Conservation (phyloP, 2,888 invertebrate species). For the Caenorhabditis becei region DNA sequence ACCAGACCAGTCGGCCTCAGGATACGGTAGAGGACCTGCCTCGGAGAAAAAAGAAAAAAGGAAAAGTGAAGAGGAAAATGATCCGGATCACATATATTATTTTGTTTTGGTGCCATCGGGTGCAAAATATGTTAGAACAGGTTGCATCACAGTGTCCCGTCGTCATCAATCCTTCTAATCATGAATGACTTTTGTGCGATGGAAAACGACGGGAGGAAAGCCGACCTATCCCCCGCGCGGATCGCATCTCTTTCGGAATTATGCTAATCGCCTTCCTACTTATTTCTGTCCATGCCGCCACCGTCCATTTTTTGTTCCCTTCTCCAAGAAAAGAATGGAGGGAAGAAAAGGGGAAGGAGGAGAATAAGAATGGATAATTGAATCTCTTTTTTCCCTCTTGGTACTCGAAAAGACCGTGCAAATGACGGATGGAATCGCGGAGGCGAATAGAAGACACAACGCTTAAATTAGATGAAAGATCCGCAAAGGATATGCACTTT, state of each 20-base stretch:
- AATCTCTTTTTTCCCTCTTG: conserved; percentile 3
- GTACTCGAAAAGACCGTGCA: conserved; percentile 1
- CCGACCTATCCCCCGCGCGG: background rate
- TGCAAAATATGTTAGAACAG: conserved; percentile 37
- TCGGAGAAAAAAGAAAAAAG: background rate
- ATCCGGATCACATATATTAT: background rate
- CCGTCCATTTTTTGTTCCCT: conserved; percentile 17
- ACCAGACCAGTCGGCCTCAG: background rate
- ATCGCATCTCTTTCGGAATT: conserved; percentile 28
- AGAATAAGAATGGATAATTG: conserved; percentile 38
- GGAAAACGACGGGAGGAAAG: conserved; percentile 11
- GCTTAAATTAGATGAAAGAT: conserved; percentile 39
- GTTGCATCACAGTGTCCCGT: conserved; percentile 1
- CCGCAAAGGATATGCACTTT: conserved; percentile 1
- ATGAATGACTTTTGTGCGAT: conserved; percentile 27
- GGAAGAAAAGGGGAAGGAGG: background rate
- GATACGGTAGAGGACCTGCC: no score
- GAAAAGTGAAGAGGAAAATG: background rate
- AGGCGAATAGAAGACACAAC: background rate
- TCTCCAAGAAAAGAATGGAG: background rate
- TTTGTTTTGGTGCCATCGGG: background rate
- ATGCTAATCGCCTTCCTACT: conserved; percentile 44
- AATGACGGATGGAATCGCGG: background rate
- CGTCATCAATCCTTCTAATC: conserved; percentile 37
- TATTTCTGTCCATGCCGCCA: conserved; percentile 17